Percentiles rank a stretch among this genome's conserved stretches.
These are phyloP conservation scores for Gorilla gorilla DNA, from an alignment of 2,113 vertebrate genomes.

Conservation along the genomic window DNA sequence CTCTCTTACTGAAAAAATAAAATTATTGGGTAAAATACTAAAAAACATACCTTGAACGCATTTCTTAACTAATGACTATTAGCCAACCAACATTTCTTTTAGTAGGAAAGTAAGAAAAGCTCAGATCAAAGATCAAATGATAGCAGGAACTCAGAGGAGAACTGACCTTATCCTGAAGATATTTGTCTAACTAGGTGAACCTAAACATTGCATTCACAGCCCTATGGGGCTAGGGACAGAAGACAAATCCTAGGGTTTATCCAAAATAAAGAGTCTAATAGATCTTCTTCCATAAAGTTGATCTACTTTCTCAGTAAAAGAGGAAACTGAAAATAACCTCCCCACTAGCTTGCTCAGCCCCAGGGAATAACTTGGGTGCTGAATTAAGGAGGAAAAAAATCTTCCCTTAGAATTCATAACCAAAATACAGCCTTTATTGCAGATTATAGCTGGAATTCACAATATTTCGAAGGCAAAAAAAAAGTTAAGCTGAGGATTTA, in stretches of 20 bases:
- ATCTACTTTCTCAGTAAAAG: background rate
- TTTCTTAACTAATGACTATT: background rate
- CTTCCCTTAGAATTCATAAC: background rate
- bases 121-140: background rate
- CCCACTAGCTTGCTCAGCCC: background rate
- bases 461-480: background rate
- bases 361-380: background rate
- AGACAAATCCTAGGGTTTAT: background rate
- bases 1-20: background rate
- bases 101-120: background rate
- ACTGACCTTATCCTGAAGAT: background rate
- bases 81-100: background rate
- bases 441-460: background rate
- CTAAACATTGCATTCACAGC: background rate
- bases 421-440: background rate
- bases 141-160: background rate
- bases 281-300: background rate
- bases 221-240: background rate
- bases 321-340: conserved; percentile 38
- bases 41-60: background rate
- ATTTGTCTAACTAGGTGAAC: background rate
- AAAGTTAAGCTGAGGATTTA: background rate
- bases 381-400: background rate
- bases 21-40: background rate
- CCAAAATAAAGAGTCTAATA: background rate